These are phyloP conservation scores for Nymphalis polychloros DNA, from an alignment of 2,888 invertebrate genomes.

Conservation along the genomic window DNA sequence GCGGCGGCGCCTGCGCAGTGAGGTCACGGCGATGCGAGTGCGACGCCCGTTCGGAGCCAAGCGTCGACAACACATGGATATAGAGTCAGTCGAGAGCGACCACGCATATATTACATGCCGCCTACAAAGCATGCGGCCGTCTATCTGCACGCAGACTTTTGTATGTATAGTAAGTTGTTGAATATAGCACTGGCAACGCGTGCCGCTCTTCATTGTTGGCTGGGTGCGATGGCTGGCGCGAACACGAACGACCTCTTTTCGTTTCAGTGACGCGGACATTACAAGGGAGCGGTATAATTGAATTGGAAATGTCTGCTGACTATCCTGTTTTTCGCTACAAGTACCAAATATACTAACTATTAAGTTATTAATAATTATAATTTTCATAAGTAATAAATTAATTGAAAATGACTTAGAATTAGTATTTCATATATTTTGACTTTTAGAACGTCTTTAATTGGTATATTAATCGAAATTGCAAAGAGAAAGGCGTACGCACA, in stretches of 20 bases:
- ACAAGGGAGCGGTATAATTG: constrained; percentile 40
- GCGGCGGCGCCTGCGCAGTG: constrained; percentile 57
- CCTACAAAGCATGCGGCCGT: constrained; percentile 59
- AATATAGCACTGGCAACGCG: constrained; percentile 63
- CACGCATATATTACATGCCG: constrained; percentile 75
- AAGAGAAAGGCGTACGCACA: constrained; percentile 37
- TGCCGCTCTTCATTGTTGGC: constrained; percentile 64
- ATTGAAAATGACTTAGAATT: too few species aligned
- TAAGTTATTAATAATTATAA: background rate
- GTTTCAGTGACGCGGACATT: constrained; percentile 66
- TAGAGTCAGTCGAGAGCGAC: constrained; percentile 58
- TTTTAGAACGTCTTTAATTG: background rate
- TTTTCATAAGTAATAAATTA: background rate
- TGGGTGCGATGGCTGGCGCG: constrained; percentile 60
- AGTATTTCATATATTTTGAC: too few species aligned
- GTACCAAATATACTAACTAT: background rate
- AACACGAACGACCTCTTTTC: constrained; percentile 75
- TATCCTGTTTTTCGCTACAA: constrained; percentile 12
- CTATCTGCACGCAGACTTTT: constrained; percentile 62
- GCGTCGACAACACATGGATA: constrained; percentile 62
- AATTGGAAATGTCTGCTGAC: constrained; percentile 31
- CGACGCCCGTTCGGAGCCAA: constrained; percentile 56
- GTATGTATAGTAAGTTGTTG: constrained; percentile 58
- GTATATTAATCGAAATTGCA: constrained; percentile 27
- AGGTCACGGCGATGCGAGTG: constrained; percentile 65